A percentile compares a stretch with the other conserved stretches of the same genome.
Conservation (phyloP, 2,888 invertebrate genomes). For the Crematogaster levior region DNA sequence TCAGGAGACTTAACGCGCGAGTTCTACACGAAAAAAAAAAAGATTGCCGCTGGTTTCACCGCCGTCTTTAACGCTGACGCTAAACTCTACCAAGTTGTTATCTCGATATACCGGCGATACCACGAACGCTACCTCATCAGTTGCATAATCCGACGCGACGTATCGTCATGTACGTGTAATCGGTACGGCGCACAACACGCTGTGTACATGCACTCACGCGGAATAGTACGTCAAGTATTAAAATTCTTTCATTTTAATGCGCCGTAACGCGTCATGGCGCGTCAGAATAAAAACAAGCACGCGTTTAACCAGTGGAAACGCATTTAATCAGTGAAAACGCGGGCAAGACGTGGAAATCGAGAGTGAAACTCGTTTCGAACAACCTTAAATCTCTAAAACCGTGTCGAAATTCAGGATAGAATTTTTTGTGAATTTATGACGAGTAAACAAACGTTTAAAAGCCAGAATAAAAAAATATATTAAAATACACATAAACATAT, state of each 20-base stretch:
- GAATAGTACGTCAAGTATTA: neutral
- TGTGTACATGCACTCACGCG: conserved; percentile 12
- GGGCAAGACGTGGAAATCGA: neutral
- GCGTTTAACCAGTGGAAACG: neutral
- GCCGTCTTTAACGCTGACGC: conserved; percentile 17
- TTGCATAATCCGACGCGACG: conserved; percentile 71
- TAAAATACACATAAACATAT: neutral
- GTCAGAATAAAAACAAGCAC: neutral
- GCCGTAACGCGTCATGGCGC: neutral
- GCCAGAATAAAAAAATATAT: no score
- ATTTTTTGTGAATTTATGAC: neutral
- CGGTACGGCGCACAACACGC: neutral
- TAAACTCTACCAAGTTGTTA: neutral
- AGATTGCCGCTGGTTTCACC: neutral
- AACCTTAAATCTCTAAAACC: neutral
- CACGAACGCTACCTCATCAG: conserved; percentile 72
- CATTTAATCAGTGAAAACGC: neutral
- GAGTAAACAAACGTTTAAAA: neutral
- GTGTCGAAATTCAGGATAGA: neutral
- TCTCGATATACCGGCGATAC: conserved; percentile 57
- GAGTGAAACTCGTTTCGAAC: neutral
- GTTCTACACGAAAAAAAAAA: neutral
- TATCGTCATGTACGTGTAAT: conserved; percentile 42
- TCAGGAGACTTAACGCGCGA: neutral
- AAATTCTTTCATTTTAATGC: neutral